Base-by-base conservation (phyloP, 2,888 invertebrate genomes). In the Zeuzera pyrina region DNA sequence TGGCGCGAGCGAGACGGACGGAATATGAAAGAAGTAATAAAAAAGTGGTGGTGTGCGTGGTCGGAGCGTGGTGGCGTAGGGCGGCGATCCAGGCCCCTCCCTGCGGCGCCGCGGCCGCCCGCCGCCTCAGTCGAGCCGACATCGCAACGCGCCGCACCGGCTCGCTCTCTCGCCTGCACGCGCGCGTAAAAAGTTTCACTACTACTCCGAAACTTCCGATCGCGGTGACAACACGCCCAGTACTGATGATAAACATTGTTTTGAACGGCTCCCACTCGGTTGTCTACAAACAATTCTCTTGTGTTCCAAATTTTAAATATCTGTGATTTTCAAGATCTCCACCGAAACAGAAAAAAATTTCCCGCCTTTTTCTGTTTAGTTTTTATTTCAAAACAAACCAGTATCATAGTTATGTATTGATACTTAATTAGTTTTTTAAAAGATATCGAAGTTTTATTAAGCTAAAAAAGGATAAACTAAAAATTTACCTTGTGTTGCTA, bases 11-110 rank as follows among this genome's bases (percentile, higher is more conserved):
- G 70, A 63, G 79, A 79, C 63, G 61, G 69, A 57, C 54, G 68
- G 60, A 58, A 60, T 68, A 74, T 72, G 78, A 81, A 79, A 83
- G 78, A 78, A 78, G 74, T 79, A 77, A 78, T 78, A 83, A 83
- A 81, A 81, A 78, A 78, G 70, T 58, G 69, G 73, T 72, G 54
- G 76, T 74, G 71, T 74, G 71, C 72, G 79, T 81, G 81, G 74
- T 78, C 73, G 76, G 73, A 65, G 66, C 67, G 70, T 70, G 77
- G 71, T 79, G 73, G 78, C 69, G 56, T 69, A 64, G 81, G 78
- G 81, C 78, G 79, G 76, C 57, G 63, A 65, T 68, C 70, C 72
- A 74, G 71, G 83, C 81, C 77, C 79, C 79, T 79, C 79, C 81
- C 73, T 70, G 74, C 52, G 62, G 59, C 71, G 61, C 64, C 55